Conservation (phyloP, 2,888 invertebrate species). For the Melikaiella ostensackeni region DNA sequence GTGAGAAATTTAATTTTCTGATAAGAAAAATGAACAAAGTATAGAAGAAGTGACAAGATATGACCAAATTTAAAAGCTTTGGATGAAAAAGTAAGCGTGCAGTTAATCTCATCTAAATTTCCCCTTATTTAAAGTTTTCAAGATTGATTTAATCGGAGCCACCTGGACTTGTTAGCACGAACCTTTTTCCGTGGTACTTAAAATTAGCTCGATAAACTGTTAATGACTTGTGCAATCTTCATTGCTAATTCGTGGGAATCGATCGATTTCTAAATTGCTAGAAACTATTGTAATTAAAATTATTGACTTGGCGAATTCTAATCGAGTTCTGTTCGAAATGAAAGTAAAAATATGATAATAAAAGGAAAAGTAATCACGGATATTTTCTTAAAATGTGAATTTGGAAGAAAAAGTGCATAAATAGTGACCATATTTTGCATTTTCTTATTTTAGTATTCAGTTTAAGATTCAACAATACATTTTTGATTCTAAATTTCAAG, state of each 20-base stretch:
- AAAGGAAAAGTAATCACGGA: not conserved
- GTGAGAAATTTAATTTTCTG: not conserved
- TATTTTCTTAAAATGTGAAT: too few relatives aligned
- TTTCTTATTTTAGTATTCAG: too few relatives aligned
- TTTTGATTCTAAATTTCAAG: too few relatives aligned
- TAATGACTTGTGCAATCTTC: not conserved
- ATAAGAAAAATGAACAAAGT: not conserved
- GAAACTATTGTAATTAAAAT: not conserved
- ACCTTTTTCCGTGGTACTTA: not conserved
- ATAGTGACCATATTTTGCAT: too few relatives aligned
- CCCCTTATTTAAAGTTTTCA: not conserved
- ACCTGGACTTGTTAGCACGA: not conserved
- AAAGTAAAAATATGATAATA: too few relatives aligned
- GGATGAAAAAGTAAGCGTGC: not conserved
- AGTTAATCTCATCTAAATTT: constrained; percentile 6
- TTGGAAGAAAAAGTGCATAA: too few relatives aligned
- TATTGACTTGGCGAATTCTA: not conserved
- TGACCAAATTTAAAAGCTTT: not conserved
- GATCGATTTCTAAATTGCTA: not conserved
- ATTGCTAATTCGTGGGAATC: not conserved
- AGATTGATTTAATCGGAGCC: not conserved
- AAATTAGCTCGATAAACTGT: not conserved
- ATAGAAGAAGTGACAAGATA: not conserved
- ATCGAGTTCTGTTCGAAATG: not conserved
- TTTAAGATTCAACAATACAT: too few relatives aligned